phyloP scores from a whole-genome alignment of 2,888 invertebrate species.

The Dryadula phaetusa region DNA sequence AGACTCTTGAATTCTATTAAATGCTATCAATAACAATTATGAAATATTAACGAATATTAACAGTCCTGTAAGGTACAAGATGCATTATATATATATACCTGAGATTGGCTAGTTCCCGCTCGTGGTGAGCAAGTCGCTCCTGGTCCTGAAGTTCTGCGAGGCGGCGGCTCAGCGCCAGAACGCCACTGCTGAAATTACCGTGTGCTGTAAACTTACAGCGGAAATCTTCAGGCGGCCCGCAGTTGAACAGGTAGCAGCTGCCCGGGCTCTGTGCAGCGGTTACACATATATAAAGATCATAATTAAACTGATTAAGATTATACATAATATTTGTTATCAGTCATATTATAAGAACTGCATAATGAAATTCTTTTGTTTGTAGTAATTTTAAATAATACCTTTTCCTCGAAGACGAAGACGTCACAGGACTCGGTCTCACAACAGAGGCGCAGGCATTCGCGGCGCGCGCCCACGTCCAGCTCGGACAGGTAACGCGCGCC shows the following conservation, averaged over 20 bases:
- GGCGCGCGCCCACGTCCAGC: slow-evolving; percentile 90
- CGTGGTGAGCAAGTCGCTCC: slow-evolving; percentile 89
- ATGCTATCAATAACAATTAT: too few species aligned
- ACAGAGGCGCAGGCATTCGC: slow-evolving; percentile 93
- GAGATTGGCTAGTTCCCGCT: slow-evolving; percentile 88
- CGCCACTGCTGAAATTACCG: slow-evolving; percentile 94
- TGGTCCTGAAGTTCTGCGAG: slow-evolving; percentile 88
- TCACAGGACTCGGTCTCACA: slow-evolving; percentile 95
- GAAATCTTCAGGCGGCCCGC: slow-evolving; percentile 95
- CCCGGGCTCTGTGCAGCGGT: slow-evolving; percentile 91
- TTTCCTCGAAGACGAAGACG: slow-evolving; percentile 96
- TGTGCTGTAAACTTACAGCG: slow-evolving; percentile 96
- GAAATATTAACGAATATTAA: too few species aligned
- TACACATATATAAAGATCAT: too few species aligned
- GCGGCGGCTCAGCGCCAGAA: slow-evolving; percentile 87
- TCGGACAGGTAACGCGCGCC: slow-evolving; percentile 95
- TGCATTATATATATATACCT: slow-evolving; percentile 76
- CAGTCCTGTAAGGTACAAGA: too few species aligned
- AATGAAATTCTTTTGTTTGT: too few species aligned
- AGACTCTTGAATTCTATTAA: too few species aligned
- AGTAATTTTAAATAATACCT: slow-evolving; percentile 79
- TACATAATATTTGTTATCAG: too few species aligned
- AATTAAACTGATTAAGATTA: too few species aligned
- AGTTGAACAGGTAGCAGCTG: slow-evolving; percentile 95
- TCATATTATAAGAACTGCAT: too few species aligned